Evolutionary conservation across 2,888 invertebrate species (phyloP).

Genomic region (Aleiodes testaceus): DNA sequence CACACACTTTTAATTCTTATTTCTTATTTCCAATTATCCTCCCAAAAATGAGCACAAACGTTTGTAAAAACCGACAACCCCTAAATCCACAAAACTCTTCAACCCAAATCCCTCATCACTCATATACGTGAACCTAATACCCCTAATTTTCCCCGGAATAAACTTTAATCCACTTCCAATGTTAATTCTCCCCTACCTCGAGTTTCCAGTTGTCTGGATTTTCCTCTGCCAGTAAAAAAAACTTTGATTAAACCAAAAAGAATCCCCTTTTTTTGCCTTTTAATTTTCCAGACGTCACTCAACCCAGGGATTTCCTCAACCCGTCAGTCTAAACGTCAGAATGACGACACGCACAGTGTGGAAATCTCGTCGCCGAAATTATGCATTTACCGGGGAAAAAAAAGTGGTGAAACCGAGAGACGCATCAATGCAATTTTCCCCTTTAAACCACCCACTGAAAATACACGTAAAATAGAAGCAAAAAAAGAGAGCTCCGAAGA

Average conservation of each 20-base stretch:
- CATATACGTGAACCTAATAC: too few relatives aligned
- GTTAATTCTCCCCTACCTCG: not conserved
- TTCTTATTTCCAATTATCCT: too few relatives aligned
- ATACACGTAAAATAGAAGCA: not conserved
- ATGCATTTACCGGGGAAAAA: conserved; percentile 8
- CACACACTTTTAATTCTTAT: too few relatives aligned
- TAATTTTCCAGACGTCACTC: conserved; percentile 38
- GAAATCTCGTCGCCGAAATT: not conserved
- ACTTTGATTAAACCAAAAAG: conserved; percentile 1
- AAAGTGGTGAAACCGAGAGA: not conserved
- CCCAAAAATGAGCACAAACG: too few relatives aligned
- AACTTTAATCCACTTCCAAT: not conserved
- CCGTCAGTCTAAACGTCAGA: conserved; percentile 26
- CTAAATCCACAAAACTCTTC: too few relatives aligned
- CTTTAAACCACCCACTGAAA: not conserved
- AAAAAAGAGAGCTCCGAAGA: not conserved
- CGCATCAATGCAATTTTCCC: conserved; percentile 1
- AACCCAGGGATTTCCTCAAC: conserved; percentile 24
- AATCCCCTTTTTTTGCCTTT: conserved; percentile 20
- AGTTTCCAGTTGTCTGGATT: not conserved
- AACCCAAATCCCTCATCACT: too few relatives aligned
- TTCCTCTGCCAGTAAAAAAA: not conserved
- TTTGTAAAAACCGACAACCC: too few relatives aligned
- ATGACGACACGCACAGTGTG: not conserved
- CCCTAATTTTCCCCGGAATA: too few relatives aligned